Base-by-base conservation (phyloP, 1,140 invertebrate species). In the Platyscapa corneri region DNA sequence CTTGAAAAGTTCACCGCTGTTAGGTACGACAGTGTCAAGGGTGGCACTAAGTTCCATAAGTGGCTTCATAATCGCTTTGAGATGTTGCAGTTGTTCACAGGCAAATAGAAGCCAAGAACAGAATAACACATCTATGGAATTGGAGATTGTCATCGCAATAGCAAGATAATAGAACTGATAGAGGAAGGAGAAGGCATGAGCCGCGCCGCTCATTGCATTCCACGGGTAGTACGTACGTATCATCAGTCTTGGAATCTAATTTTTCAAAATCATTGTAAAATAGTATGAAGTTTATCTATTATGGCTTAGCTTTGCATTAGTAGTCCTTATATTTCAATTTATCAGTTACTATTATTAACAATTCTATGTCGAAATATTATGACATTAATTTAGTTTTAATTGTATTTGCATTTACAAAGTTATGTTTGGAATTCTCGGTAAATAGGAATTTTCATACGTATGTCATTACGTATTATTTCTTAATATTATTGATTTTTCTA, bases 51-150 rank as follows among this genome's bases (percentile, higher is more conserved):
- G 94, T 88, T 97, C 96, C 96, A 97, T 97, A 37, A 97, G 90
- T 0, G 96, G 96, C 87, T 97, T 96, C 95, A 97, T 95, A 67
- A 97, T 97, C 72, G 96, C 96, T 88, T 97, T 97, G 12, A 97
- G 91, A 93, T 97, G 97, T 89, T 96, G 96, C 20, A 97, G 90
- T 89, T 97, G 97, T 88, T 97, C 97, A 87, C 97, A 97, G 0
- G 96, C 96, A 87, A 97, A 97, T 49, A 97, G 95, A 65, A 97
- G 88, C 96, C 96, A 97, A 2, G 96, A 97, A 88, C 96, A 97
- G 92, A 97, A 97, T 84, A 97, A 92, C 0, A 96, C 94, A 89
- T 97, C 97, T 70, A 96, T 89, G 1, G 96, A 93, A 89, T 97
- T 97, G 0, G 96, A 94, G 39, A 97, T 95, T 0, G 94, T 88